Base-by-base conservation (phyloP, 2,888 invertebrate genomes). In the Elmis aenea region DNA sequence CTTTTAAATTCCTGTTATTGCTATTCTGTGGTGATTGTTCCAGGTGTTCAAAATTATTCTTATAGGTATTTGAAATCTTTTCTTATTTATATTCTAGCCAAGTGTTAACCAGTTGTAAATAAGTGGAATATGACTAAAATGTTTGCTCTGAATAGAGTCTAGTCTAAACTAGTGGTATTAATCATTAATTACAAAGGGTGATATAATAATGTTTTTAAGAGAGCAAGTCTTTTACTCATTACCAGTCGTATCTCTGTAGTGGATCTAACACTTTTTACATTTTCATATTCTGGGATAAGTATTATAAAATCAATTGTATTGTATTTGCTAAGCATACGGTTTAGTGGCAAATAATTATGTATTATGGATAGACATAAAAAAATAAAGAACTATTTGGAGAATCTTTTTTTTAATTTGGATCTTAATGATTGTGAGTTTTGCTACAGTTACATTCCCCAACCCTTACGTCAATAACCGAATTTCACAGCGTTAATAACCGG, bases 291-390 rank as follows among this genome's bases (percentile, higher is more conserved):
- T 57, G 57, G 55, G 54, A 54, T 58, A 56, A 59, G 58, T 58
- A 58, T 59, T 59, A 59, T 54, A 57, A 54, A 55, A 50, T 52
- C 55, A 56, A 58, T 57, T 61, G 58, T 59, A 58, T 58, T 60
- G 59, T 60, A 61, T 58, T 59, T 61, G 61, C 60, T 61, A 60
- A 60, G 58, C 59, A 57, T 60, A 57, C 56, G 55, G 55, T 56
- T 58, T 58, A 60, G 60, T 59, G 60, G 61, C 60, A 60, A 59
- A 61, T 61, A 61, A 60, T 57, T 57, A 60, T 61, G 60, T 61
- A 61, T 60, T 59, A 61, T 56, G 57, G 48, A 57, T 61, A 58
- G 54, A 53, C 42, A 48, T 54, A 51, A 46, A 59, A 52, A 54
- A 54, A 50, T 46, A 58, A 58, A 58, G 54, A 57, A 57, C 48